phyloP scores from a whole-genome alignment of 23 tunicate genomes.

The Corella eumyota region DNA sequence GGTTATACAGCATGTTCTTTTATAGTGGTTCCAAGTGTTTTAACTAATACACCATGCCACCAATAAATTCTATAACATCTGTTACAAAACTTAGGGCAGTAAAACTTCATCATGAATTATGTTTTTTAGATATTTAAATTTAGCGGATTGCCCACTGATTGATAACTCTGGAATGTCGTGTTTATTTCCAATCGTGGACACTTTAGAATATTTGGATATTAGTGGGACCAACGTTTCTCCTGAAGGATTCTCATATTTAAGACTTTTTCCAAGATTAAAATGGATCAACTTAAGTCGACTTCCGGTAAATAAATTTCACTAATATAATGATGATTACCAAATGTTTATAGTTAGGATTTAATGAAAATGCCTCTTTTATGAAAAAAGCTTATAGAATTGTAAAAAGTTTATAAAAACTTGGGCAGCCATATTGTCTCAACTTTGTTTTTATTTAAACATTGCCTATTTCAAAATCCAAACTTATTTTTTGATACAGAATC shows the following conservation, averaged over 20 bases:
- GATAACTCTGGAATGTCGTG: constrained; percentile 37
- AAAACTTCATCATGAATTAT: too few relatives aligned
- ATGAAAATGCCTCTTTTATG: not conserved
- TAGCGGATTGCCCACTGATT: constrained; percentile 38
- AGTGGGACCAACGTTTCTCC: constrained; percentile 62
- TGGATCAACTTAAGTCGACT: constrained; percentile 64
- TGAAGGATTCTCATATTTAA: constrained; percentile 25
- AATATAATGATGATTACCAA: too few relatives aligned
- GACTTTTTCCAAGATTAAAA: constrained; percentile 36
- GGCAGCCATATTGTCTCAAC: not conserved
- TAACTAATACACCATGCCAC: too few relatives aligned
- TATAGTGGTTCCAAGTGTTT: too few relatives aligned
- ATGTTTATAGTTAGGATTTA: too few relatives aligned
- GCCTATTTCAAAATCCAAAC: not conserved
- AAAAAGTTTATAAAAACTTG: not conserved
- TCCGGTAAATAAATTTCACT: constrained; percentile 14
- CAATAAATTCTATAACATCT: too few relatives aligned
- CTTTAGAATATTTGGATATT: constrained; percentile 60
- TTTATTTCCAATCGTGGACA: constrained; percentile 27
- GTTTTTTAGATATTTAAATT: constrained; percentile 47
- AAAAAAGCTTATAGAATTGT: too few relatives aligned
- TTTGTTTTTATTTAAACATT: constrained; percentile 3
- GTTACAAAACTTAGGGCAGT: too few relatives aligned
- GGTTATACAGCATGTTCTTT: too few relatives aligned
- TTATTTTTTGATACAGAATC: constrained; percentile 9